Conservation (phyloP, 2,888 invertebrate genomes). For the Morinoia aosen region DNA sequence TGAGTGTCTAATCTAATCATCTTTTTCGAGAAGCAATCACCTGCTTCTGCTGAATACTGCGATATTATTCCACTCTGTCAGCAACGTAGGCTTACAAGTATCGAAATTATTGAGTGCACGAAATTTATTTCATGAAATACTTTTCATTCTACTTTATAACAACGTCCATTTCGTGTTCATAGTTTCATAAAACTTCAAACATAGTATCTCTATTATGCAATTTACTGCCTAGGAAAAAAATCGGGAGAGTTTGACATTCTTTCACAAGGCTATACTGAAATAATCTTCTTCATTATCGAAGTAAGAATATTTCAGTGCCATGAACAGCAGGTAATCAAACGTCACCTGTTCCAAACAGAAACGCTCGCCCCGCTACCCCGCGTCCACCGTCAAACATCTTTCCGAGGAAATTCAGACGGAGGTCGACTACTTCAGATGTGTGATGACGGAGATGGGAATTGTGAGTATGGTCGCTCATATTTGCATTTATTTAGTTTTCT, state of each 20-base stretch:
- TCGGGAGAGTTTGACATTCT: not conserved
- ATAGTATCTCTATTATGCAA: not conserved
- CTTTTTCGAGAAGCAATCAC: not conserved
- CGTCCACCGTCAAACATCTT: not conserved
- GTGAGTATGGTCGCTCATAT: not conserved
- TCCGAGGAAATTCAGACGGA: not conserved
- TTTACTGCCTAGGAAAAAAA: no score
- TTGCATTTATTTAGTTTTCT: not conserved
- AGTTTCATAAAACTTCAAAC: not conserved
- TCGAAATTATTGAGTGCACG: not conserved
- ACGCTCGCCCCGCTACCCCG: conserved; percentile 32
- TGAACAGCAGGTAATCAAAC: not conserved
- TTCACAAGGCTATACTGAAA: not conserved
- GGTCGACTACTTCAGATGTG: conserved; percentile 40
- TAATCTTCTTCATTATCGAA: not conserved
- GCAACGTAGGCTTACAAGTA: not conserved
- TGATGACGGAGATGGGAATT: conserved; percentile 18
- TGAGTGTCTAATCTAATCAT: not conserved
- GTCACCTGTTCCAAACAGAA: not conserved
- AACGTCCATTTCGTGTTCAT: not conserved
- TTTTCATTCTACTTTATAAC: not conserved
- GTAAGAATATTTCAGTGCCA: not conserved
- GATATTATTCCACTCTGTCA: not conserved
- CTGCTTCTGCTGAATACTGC: no score
- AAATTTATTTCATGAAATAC: not conserved